Base-by-base conservation (phyloP, 2,113 vertebrate genomes). In the Paraplagusia blochii region DNA sequence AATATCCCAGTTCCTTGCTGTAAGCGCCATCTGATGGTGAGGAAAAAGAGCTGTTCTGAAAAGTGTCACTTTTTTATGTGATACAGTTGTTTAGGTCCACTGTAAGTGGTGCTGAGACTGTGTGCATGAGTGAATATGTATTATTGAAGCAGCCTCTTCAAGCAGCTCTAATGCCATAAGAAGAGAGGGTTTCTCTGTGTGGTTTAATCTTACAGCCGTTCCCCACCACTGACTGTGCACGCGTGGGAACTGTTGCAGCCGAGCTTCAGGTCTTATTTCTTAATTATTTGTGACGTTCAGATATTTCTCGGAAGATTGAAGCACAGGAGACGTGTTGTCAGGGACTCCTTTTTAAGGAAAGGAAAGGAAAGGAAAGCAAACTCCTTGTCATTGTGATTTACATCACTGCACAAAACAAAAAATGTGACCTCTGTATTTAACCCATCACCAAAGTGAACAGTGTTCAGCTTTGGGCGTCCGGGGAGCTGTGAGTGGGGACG, bases 51-150 rank as follows among this genome's bases (percentile, higher is more conserved):
- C 68, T 73, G 70, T 72, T 70, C 66, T 63, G 65, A 69, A 82
- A 65, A 40, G 14, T 76, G 68, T 81, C 72, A 53, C 3, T 39
- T 39, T 39, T 39, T 39, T 39, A 11, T 39, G 9, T 39, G 80
- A 87, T 88, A 76, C 83, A 88, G 74, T 77, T 75, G 67, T 88
- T 87, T 84, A 82, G 85, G 87, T 87, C 71, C 63, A 60, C 72
- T 73, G 58, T 71, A 73, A 71, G 72, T 74, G 50, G 74, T 29
- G 16, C 52, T 54, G 69, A 73, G 73, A 79, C 86, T 86, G 81
- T 85, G 81, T 85, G 58, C 82, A 87, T 86, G 82, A 77, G 82
- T 74, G 66, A 81, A 56, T 77, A 76, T 88, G 79, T 78, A 88
- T 87, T 84, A 87, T 90, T 87, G 84, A 88, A 74, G 72, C n/a